A percentile compares a stretch with the other conserved stretches of the same genome.
These are phyloP conservation scores for Cromileptes altivelis DNA, from an alignment of 2,113 vertebrate genomes.

Conservation along the genomic window DNA sequence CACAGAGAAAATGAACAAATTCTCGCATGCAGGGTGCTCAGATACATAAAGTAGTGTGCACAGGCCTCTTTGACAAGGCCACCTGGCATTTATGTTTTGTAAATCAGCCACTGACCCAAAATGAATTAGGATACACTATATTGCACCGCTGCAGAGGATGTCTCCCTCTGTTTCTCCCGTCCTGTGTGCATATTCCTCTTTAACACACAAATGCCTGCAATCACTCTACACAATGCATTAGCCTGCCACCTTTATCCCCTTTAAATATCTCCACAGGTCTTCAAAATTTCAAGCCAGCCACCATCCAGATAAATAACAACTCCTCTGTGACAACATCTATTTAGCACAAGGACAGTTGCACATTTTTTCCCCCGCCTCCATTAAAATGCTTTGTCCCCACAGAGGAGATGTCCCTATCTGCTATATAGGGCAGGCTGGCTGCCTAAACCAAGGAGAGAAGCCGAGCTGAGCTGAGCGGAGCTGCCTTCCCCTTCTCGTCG, in stretches of 20 bases:
- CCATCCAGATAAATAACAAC: conserved; percentile 54
- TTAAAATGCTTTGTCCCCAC: conserved; percentile 55
- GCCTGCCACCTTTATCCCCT: conserved; percentile 28
- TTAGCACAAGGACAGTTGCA: conserved; percentile 63
- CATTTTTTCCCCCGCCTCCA: conserved; percentile 29
- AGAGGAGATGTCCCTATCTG: conserved; percentile 69
- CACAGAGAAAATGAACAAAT: neutral
- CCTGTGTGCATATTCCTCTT: conserved; percentile 17
- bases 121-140: neutral
- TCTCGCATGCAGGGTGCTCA: neutral
- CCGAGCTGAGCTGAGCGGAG: conserved; percentile 39
- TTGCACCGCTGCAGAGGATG: conserved; percentile 16
- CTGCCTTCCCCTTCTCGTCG: conserved; percentile 58
- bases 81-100: conserved; percentile 34
- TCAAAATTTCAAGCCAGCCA: conserved; percentile 45
- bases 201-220: conserved; percentile 29
- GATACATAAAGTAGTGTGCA: neutral
- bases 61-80: conserved; percentile 2
- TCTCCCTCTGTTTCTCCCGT: neutral
- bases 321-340: conserved; percentile 65
- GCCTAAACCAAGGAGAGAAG: conserved; percentile 52
- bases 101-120: conserved; percentile 38
- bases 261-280: conserved; percentile 54
- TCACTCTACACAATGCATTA: conserved; percentile 41
- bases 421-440: conserved; percentile 64